Evolutionary conservation across 2,888 invertebrate species (phyloP).

Genomic region (Limnephilus auricula): DNA sequence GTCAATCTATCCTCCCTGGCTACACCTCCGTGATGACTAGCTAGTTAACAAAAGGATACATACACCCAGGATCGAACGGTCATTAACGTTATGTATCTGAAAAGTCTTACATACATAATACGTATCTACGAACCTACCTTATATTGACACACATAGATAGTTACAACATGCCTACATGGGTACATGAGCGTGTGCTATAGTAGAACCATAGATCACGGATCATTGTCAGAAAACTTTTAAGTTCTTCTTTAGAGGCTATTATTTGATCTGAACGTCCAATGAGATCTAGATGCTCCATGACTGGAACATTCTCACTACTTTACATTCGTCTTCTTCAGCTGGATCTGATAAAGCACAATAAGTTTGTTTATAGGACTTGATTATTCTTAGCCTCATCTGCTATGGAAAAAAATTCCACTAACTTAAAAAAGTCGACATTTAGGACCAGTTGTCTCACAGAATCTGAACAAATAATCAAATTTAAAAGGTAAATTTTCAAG

Average conservation of each 20-base stretch:
- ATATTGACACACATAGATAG: not conserved
- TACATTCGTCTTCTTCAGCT: not conserved
- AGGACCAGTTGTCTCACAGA: no score
- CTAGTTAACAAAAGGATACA: no score
- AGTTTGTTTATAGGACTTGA: not conserved
- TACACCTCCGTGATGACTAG: no score
- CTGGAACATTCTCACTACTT: not conserved
- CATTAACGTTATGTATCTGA: no score
- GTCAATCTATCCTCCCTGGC: no score
- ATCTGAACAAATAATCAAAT: no score
- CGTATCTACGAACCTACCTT: not conserved
- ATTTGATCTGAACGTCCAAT: not conserved
- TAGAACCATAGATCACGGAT: not conserved
- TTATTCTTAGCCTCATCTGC: not conserved
- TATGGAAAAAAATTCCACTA: no score
- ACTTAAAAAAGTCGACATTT: no score
- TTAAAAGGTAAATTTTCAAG: no score
- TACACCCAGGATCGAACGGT: no score
- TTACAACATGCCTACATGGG: not conserved
- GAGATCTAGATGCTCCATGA: not conserved
- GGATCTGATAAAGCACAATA: not conserved
- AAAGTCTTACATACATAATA: no score
- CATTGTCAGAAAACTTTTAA: not conserved
- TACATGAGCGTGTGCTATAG: not conserved
- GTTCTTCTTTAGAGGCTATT: not conserved